These are phyloP conservation scores for Sitta europaea DNA, from an alignment of 2,113 vertebrate species.

Conservation along the genomic window DNA sequence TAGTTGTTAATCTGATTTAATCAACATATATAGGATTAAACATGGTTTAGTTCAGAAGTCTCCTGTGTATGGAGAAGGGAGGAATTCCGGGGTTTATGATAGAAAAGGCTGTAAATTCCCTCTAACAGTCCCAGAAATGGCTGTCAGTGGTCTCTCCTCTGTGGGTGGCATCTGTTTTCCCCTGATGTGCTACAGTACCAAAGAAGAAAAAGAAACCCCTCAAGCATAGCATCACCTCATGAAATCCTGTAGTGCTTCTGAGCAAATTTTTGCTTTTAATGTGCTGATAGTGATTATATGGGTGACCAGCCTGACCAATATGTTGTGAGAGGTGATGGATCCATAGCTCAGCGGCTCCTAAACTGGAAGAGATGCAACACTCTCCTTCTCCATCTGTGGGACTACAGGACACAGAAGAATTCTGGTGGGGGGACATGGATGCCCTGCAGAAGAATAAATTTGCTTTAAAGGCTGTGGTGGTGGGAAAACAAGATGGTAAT, in stretches of 20 bases:
- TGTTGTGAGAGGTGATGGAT: not conserved
- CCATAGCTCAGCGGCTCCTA: not conserved
- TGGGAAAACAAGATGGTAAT: not conserved
- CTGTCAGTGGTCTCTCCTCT: not conserved
- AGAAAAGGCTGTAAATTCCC: not conserved
- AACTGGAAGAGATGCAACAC: not conserved
- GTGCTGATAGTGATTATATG: too few species aligned
- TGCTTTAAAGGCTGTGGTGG: not conserved
- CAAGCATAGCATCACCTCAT: not conserved
- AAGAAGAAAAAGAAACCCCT: not conserved
- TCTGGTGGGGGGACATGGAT: not conserved
- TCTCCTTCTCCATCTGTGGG: not conserved
- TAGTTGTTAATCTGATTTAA: not conserved
- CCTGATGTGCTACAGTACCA: not conserved
- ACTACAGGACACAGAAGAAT: not conserved
- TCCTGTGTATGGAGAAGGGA: rapidly evolving
- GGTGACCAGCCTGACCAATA: not conserved
- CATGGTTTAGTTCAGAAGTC: not conserved
- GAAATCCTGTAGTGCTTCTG: not conserved
- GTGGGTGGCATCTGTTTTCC: not conserved
- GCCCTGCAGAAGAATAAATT: not conserved
- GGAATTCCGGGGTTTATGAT: not conserved
- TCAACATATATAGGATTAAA: not conserved
- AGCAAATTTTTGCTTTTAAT: not conserved
- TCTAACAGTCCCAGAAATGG: not conserved